phyloP scores from a whole-genome alignment of 2,797 vertebrate species.

The Labeo calbasu region DNA sequence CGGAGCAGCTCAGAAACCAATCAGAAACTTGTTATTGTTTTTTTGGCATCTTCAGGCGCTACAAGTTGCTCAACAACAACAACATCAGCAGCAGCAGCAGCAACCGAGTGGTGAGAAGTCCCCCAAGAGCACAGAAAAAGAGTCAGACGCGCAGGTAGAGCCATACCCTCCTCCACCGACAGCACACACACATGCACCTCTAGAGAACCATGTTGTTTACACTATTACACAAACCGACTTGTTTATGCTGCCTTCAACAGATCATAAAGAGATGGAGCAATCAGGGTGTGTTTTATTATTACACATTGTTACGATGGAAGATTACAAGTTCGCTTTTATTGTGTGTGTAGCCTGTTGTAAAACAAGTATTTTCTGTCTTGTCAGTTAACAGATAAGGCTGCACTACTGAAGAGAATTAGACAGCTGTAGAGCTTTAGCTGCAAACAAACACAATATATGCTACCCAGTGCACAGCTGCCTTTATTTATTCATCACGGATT shows the following conservation, averaged over 20 bases:
- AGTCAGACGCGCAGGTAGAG: slow-evolving; percentile 83
- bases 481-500: slow-evolving; percentile 36
- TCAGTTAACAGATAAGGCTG: slow-evolving; percentile 36
- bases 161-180: slow-evolving; percentile 35
- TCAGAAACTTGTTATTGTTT: slow-evolving; percentile 60
- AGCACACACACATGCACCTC: slow-evolving; percentile 32
- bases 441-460: slow-evolving; percentile 37
- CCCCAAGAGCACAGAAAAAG: slow-evolving; percentile 87
- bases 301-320: slow-evolving; percentile 21
- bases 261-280: slow-evolving; percentile 27
- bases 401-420: slow-evolving; percentile 2
- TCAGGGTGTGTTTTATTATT: slow-evolving; percentile 42
- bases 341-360: slow-evolving; percentile 22
- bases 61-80: slow-evolving; percentile 86
- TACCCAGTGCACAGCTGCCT: slow-evolving; percentile 36
- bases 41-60: slow-evolving; percentile 75
- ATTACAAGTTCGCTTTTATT: slow-evolving; percentile 37
- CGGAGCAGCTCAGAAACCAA: slow-evolving; percentile 53
- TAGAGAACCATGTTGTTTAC: slow-evolving; percentile 37
- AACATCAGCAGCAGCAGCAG: slow-evolving; percentile 77
- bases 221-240: slow-evolving; percentile 37
- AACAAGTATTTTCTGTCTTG: slow-evolving; percentile 32
- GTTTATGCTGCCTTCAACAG: slow-evolving; percentile 25
- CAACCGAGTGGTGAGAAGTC: slow-evolving; percentile 82
- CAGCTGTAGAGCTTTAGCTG: slow-evolving; percentile 33